Evolutionary conservation across 2,888 invertebrate species (phyloP), one percentile per base, ranked within the genome.

Genomic region (Hirtodrosophila cameraria): DNA sequence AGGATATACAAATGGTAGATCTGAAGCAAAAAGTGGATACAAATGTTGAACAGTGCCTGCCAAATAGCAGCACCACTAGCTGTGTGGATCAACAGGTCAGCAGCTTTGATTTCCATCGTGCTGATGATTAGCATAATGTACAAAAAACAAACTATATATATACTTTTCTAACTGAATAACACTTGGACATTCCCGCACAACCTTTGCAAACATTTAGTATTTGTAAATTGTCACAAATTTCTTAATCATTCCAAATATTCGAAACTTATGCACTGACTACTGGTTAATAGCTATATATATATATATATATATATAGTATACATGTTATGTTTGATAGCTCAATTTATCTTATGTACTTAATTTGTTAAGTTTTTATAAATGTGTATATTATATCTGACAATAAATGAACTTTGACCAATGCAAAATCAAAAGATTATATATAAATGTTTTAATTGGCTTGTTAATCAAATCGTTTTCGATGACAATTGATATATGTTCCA

Each of bases 131-230:
- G 31, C 31, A 20, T 16, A 46, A 6, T 28, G 16, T 31, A 45
- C 20, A 53, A 41, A 33, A n/a, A n/a, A n/a, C n/a, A 4, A 20
- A 25, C 27, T 6, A 15, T 9, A 35, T 30, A 45, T 33, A 7
- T 31, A 46, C 12, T 30, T 23, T n/a, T 4, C 20, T 12, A 31
- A 18, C 2, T 18, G 7, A 18, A 18, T 15, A 41, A 42, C 35
- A 36, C 46, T 53, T 12, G 11, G 11, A 59, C 73, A 70, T 70
- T 70, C 73, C 73, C 31, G 28, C 48, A 50, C 55, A 66, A 54
- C 16, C 11, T 18, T 12, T 15, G 18, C 15, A 9, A 49, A 3
- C 8, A 8, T 11, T 6, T 8, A 38, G 33, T 61, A 42, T 39
- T 43, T 50, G 35, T 35, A 35, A 35, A 46, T 39, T 35, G 68